Evolutionary conservation across 1,140 invertebrate species (phyloP).

Genomic region (Nomia melanderi): DNA sequence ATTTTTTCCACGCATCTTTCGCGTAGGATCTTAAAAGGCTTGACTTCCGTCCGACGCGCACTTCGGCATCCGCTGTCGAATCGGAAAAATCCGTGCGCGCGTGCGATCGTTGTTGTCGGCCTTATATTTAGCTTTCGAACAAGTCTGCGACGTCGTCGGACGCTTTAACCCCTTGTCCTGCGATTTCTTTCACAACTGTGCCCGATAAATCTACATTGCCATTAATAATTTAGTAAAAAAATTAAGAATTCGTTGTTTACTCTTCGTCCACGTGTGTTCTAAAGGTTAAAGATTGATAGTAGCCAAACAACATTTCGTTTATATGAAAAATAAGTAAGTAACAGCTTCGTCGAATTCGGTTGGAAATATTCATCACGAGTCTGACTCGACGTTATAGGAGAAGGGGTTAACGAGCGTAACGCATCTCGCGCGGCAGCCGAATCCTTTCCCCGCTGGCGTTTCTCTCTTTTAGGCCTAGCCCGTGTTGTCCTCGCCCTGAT

Average conservation of each 20-base stretch:
- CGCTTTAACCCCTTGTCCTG: no score
- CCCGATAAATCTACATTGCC: no score
- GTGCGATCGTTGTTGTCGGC: constrained; percentile 7
- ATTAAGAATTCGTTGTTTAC: no score
- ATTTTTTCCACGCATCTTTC: background rate
- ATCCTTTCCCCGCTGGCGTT: background rate
- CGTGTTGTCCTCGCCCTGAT: constrained; percentile 12
- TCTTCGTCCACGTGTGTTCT: no score
- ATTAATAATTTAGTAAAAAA: no score
- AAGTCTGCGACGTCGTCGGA: background rate
- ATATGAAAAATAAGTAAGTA: no score
- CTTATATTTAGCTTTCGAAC: constrained; percentile 33
- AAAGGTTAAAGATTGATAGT: no score
- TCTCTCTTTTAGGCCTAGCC: background rate
- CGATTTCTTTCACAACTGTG: no score
- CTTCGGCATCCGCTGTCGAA: background rate
- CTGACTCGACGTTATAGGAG: no score
- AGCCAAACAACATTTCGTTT: no score
- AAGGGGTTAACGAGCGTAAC: constrained; percentile 8
- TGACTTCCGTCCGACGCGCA: background rate
- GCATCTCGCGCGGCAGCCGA: background rate
- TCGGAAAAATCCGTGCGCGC: constrained; percentile 17
- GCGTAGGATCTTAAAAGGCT: background rate
- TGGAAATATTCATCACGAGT: no score
- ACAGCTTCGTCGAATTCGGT: no score